Evolutionary conservation across 2,888 invertebrate species (phyloP).

Genomic region (Agriotes lineatus): DNA sequence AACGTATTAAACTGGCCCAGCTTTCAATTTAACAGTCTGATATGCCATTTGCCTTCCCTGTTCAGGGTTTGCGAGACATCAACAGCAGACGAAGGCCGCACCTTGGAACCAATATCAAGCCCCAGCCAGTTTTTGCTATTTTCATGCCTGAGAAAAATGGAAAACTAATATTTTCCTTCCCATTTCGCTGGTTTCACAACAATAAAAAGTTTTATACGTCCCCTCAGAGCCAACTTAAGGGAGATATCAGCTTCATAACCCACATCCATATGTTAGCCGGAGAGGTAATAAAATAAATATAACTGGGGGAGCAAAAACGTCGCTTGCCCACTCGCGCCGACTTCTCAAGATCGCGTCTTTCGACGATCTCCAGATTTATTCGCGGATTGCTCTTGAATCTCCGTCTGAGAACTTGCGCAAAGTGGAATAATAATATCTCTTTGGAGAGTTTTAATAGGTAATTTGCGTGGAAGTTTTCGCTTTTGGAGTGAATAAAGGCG

Average conservation of each 20-base stretch:
- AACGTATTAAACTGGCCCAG: too few relatives aligned
- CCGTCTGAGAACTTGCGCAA: neutral
- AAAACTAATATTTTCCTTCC: constrained; percentile 15
- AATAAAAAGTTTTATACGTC: constrained; percentile 14
- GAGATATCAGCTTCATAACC: constrained; percentile 20
- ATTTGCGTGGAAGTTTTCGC: neutral
- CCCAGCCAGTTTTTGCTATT: neutral
- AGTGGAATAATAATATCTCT: constrained; percentile 6
- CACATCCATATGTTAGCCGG: constrained; percentile 9
- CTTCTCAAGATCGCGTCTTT: neutral
- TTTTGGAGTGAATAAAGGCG: neutral
- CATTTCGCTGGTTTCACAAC: constrained; percentile 5
- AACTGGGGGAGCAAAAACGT: constrained; percentile 2
- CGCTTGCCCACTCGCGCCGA: neutral
- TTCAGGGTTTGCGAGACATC: too few relatives aligned
- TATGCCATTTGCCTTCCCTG: too few relatives aligned
- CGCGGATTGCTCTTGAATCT: neutral
- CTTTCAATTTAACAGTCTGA: too few relatives aligned
- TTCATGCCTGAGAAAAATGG: neutral
- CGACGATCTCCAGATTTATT: neutral
- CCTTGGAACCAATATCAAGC: neutral
- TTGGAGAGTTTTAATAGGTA: constrained; percentile 6
- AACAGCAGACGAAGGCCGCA: neutral
- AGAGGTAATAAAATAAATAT: constrained; percentile 15
- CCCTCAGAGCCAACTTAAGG: constrained; percentile 2